Percentiles rank a stretch among this genome's conserved stretches.
Evolutionary conservation across 2,113 vertebrate species (phyloP).

Genomic region (Oryzias curvinotus): DNA sequence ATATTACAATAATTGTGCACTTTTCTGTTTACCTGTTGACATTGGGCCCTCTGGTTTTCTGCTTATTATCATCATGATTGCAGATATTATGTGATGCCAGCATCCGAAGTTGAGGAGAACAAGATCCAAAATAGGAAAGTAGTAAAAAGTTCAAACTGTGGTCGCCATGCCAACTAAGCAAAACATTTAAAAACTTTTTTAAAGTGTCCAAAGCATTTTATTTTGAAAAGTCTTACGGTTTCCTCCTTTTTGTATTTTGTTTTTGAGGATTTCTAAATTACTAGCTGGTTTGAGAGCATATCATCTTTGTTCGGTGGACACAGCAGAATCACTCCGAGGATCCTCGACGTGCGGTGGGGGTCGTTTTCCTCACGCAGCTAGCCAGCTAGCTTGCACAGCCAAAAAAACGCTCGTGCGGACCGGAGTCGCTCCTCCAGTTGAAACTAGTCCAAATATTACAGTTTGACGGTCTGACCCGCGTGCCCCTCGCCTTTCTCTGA

Average conservation of each 20-base stretch:
- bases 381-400: slow-evolving; percentile 58
- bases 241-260: no score
- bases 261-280: no score
- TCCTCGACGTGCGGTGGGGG: slow-evolving; percentile 52
- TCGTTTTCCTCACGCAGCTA: slow-evolving; percentile 53
- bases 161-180: slow-evolving; percentile 26
- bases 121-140: slow-evolving; percentile 30
- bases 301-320: background rate
- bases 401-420: slow-evolving; percentile 60
- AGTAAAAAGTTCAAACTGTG: slow-evolving; percentile 6
- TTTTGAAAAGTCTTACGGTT: background rate
- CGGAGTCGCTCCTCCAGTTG: slow-evolving; percentile 55
- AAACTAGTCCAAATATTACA: slow-evolving; percentile 64
- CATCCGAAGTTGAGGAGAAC: slow-evolving; percentile 62
- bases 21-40: slow-evolving; percentile 79
- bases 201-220: background rate
- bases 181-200: slow-evolving; percentile 20
- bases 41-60: slow-evolving; percentile 87
- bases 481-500: slow-evolving; percentile 67
- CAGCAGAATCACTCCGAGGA: slow-evolving; percentile 31
- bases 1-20: background rate
- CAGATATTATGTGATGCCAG: slow-evolving; percentile 56
- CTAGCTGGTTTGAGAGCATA: no score
- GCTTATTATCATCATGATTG: slow-evolving; percentile 85
- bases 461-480: slow-evolving; percentile 43